phyloP scores from a whole-genome alignment of 2,888 invertebrate genomes.

The Macrophya alboannulata region DNA sequence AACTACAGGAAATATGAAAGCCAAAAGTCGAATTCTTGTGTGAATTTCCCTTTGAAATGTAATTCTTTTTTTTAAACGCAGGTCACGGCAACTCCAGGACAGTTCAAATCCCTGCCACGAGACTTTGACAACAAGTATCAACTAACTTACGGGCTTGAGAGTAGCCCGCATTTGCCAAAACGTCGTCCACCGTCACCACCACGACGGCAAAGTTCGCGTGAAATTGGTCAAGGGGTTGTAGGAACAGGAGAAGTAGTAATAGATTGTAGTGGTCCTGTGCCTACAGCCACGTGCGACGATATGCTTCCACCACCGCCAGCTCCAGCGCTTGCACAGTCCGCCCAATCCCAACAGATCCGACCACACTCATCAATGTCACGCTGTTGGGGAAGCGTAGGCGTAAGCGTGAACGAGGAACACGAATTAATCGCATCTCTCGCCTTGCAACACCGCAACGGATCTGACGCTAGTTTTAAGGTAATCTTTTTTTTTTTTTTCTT shows the following conservation, averaged over 20 bases:
- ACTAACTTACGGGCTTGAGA: constrained; percentile 79
- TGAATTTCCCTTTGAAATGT: not conserved
- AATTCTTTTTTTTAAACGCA: constrained; percentile 57
- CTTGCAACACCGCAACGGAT: constrained; percentile 87
- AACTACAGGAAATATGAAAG: no score
- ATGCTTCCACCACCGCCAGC: constrained; percentile 83
- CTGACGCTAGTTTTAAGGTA: constrained; percentile 93
- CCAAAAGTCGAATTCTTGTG: not conserved
- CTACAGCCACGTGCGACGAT: constrained; percentile 79
- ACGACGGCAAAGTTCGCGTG: constrained; percentile 84
- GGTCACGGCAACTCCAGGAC: constrained; percentile 78
- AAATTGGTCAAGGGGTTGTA: constrained; percentile 67
- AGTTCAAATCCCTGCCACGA: constrained; percentile 82
- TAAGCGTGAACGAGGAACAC: constrained; percentile 78
- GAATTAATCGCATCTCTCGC: constrained; percentile 80
- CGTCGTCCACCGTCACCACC: constrained; percentile 92
- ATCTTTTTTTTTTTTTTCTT: constrained; percentile 65
- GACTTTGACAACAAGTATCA: constrained; percentile 82
- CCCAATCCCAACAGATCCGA: constrained; percentile 82
- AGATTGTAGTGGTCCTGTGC: constrained; percentile 79
- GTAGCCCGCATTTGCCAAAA: constrained; percentile 89
- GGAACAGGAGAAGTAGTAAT: constrained; percentile 76
- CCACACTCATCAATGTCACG: constrained; percentile 81
- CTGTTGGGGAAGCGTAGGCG: constrained; percentile 81
- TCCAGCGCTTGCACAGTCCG: constrained; percentile 85